Evolutionary conservation across 2,113 vertebrate genomes (phyloP).

Genomic region (Silurus meridionalis): DNA sequence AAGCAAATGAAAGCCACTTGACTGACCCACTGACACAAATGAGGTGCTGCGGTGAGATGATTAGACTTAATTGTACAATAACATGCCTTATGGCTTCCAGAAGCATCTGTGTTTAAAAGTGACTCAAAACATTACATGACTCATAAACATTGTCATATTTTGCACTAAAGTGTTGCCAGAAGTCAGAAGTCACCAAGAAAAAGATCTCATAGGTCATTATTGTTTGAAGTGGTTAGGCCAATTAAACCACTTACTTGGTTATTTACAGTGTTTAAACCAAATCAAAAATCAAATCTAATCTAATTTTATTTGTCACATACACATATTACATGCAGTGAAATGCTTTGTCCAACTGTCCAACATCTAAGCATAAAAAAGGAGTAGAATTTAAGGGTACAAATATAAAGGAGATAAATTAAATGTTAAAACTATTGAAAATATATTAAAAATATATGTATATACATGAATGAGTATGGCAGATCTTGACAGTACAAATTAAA

Average conservation of each 20-base stretch:
- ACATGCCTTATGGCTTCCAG: constrained; percentile 32
- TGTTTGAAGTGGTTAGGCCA: background rate
- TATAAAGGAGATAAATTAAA: too few species aligned
- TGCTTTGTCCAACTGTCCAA: too few species aligned
- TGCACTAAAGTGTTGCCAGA: background rate
- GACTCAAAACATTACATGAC: constrained; percentile 48
- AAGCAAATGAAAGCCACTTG: constrained; percentile 37
- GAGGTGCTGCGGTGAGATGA: constrained; percentile 26
- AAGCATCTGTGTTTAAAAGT: constrained; percentile 27
- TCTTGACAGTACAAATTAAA: too few species aligned
- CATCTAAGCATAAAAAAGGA: too few species aligned
- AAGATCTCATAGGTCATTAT: background rate
- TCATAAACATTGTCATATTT: constrained; percentile 45
- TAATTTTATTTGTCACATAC: too few species aligned
- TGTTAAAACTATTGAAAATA: too few species aligned
- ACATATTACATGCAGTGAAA: too few species aligned
- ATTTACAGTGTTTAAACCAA: constrained; percentile 1
- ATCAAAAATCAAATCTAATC: too few species aligned
- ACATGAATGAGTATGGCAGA: too few species aligned
- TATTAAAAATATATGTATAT: too few species aligned
- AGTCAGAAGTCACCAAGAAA: constrained; percentile 9
- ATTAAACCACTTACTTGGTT: background rate
- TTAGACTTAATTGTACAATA: constrained; percentile 44
- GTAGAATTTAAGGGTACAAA: too few species aligned
- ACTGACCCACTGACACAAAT: constrained; percentile 41